Conservation (phyloP, 2,888 invertebrate species). For the Onthophagus sagittarius region DNA sequence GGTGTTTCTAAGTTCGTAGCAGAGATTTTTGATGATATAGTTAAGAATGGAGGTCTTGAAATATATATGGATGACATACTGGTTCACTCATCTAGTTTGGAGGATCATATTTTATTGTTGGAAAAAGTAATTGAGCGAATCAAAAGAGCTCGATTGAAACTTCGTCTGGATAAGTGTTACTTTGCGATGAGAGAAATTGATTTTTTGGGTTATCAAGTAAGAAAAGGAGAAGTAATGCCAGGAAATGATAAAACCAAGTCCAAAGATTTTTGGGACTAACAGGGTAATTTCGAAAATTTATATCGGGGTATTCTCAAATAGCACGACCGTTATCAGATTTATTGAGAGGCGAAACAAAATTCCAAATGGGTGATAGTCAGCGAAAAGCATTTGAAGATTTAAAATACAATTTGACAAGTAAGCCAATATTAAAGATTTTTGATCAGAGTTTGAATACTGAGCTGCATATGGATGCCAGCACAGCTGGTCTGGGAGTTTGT, state of each 20-base stretch:
- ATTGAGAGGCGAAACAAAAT: neutral
- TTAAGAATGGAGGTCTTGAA: constrained; percentile 15
- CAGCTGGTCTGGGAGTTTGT: constrained; percentile 33
- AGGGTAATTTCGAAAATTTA: constrained; percentile 15
- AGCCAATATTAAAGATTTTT: constrained; percentile 12
- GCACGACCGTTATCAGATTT: constrained; percentile 14
- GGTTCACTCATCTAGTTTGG: constrained; percentile 20
- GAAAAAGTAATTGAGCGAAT: constrained; percentile 9
- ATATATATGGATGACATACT: constrained; percentile 29
- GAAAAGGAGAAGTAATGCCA: neutral
- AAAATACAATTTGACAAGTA: neutral
- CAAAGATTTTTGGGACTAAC: constrained; percentile 15
- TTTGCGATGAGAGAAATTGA: neutral
- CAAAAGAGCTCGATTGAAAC: neutral
- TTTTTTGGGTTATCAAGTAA: constrained; percentile 1
- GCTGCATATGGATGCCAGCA: constrained; percentile 35
- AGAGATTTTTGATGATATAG: constrained; percentile 21
- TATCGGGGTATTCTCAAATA: neutral
- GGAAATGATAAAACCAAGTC: constrained; percentile 5
- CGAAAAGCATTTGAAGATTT: constrained; percentile 13
- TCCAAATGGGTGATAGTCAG: constrained; percentile 1
- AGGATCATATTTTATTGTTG: constrained; percentile 22
- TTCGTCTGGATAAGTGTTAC: neutral
- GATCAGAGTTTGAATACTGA: constrained; percentile 23
- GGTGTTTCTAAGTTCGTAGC: constrained; percentile 27